phyloP scores from a whole-genome alignment of 30 jellyfish, hydroid and myxozoan genomes.

The Chironex yamaguchii region DNA sequence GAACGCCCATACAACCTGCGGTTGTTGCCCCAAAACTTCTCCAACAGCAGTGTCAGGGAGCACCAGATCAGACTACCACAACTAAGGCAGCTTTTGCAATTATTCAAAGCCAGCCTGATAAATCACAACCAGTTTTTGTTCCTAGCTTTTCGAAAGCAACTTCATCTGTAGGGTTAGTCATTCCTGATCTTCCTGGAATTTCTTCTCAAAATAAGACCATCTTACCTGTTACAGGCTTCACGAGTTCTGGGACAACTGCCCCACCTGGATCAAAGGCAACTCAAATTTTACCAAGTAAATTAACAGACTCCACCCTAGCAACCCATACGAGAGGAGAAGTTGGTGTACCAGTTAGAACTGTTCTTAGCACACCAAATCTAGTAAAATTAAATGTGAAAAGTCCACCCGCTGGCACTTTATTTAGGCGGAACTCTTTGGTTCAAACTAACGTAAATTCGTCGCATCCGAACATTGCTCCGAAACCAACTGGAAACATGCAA shows the following conservation, averaged over 20 bases:
- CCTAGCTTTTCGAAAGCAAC: neutral
- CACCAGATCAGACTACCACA: too few species aligned
- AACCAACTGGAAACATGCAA: neutral
- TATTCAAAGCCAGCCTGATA: neutral
- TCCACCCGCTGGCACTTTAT: neutral
- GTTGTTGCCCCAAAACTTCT: too few species aligned
- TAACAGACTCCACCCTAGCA: neutral
- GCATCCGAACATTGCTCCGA: neutral
- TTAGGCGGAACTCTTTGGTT: neutral
- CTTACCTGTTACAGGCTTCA: neutral
- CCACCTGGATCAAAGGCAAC: neutral
- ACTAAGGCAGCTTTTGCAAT: neutral
- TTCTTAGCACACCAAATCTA: neutral
- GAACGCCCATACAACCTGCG: too few species aligned
- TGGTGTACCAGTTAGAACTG: neutral
- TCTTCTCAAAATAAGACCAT: neutral
- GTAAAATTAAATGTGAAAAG: neutral
- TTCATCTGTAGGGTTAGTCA: neutral
- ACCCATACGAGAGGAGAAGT: neutral
- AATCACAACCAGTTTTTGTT: neutral
- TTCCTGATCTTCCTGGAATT: neutral
- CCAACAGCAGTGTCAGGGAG: too few species aligned
- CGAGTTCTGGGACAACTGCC: neutral
- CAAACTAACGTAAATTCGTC: neutral
- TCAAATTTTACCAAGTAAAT: too few species aligned